Evolutionary conservation across 1,140 invertebrate genomes (phyloP), one percentile per base, ranked within the genome.

Genomic region (Chymomyza costata): DNA sequence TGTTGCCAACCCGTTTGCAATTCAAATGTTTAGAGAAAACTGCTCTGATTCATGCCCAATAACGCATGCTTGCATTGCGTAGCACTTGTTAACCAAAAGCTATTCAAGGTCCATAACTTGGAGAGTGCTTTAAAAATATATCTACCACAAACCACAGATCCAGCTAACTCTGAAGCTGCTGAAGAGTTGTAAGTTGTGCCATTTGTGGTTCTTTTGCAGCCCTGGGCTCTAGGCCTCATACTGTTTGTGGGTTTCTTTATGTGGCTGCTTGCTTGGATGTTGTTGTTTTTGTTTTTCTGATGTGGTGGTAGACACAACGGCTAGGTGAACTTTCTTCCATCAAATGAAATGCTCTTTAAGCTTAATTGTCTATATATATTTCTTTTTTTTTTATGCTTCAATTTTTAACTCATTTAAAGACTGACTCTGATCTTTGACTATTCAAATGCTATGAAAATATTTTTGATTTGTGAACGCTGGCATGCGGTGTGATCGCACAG

Each of bases 311-410:
- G 25, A 28, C 5, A 28, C 25, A 14, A 46, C 48, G 31, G 46
- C 49, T 34, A 32, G 47, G 34, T 65, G 48, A 80, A 80, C 73
- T 80, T 80, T 80, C 73, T 65, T 78, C 64, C 63, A 68, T 73
- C 74, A 53, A 63, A 76, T 76, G 63, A 80, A 80, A 80, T 80
- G 73, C 67, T 80, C 73, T 74, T 80, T 80, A 80, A 80, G 73
- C 73, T 80, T 80, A 80, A 80, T 80, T 80, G 73, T 80, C 73
- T 80, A 54, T 60, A 45, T n/a, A n/a, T 35, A 53, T 69, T 52
- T 65, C 19, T 16, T 11, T 18, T 28, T 37, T 38, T 50, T 49
- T 57, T 68, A 38, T 43, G 51, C 63, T 57, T 65, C 67, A 65
- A 67, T 80, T 80, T 80, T 73, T 54, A 54, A 71, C 66, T 78